phyloP scores from a whole-genome alignment of 2,113 vertebrate genomes.

The Sceloporus tristichus region DNA sequence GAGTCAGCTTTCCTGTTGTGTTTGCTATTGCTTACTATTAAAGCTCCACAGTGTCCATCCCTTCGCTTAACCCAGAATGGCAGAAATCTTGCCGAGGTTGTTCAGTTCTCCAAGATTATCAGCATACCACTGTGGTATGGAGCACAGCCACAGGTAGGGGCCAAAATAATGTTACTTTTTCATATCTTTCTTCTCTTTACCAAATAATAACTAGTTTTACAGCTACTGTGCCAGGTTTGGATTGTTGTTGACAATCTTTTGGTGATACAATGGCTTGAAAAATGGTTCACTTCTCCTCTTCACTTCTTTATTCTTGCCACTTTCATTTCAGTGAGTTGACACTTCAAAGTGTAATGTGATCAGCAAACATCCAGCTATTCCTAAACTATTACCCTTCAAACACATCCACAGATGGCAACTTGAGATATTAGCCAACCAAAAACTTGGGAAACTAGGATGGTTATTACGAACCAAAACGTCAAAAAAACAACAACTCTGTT shows the following conservation, averaged over 20 bases:
- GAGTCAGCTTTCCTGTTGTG: conserved; percentile 9
- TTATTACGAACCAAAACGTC: background rate
- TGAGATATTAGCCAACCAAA: background rate
- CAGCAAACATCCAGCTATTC: background rate
- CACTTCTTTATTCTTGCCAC: background rate
- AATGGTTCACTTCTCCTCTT: background rate
- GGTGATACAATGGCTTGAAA: background rate
- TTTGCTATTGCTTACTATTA: conserved; percentile 20
- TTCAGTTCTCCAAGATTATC: background rate
- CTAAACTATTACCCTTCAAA: background rate
- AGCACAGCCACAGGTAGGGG: background rate
- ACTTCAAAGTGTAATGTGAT: background rate
- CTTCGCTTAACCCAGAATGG: background rate
- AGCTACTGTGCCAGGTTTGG: background rate
- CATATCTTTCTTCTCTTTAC: background rate
- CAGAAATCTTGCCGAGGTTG: conserved; percentile 2
- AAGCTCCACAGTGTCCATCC: background rate
- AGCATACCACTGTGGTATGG: background rate
- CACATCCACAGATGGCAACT: background rate
- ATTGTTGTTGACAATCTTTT: background rate
- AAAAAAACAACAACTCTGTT: background rate
- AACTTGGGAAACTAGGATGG: accelerated
- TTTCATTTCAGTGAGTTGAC: background rate
- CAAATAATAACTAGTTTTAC: background rate
- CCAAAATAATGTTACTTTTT: background rate